Conservation (phyloP, 2,888 invertebrate species). For the Leptopilina syphax region DNA sequence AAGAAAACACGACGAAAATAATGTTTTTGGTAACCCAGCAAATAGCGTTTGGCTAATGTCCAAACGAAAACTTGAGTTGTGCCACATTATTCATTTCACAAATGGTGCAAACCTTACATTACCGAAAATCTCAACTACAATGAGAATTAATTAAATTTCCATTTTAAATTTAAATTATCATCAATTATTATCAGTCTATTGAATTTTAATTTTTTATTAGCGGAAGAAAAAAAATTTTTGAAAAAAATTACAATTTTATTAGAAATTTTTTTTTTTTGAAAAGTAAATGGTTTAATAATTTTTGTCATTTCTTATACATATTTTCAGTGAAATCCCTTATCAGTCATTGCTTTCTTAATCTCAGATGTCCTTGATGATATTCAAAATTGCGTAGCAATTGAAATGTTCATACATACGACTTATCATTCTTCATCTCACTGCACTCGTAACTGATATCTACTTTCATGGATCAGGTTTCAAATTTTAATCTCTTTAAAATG, state of each 20-base stretch:
- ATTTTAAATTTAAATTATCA: neutral
- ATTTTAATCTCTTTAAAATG: neutral
- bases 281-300: too few relatives aligned
- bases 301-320: neutral
- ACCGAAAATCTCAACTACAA: conserved; percentile 26
- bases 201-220: neutral
- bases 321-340: conserved; percentile 1
- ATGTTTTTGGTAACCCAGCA: conserved; percentile 38
- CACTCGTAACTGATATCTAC: conserved; percentile 22
- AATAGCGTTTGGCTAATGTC: conserved; percentile 40
- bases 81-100: conserved; percentile 37
- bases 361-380: conserved; percentile 31
- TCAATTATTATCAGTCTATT: too few relatives aligned
- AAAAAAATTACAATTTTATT: too few relatives aligned
- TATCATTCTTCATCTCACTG: conserved; percentile 16
- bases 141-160: conserved; percentile 18
- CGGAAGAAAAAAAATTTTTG: too few relatives aligned
- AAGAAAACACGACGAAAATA: conserved; percentile 38
- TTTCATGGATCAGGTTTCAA: neutral
- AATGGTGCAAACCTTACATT: conserved; percentile 34
- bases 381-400: conserved; percentile 20
- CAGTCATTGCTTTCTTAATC: conserved; percentile 36
- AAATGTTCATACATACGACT: neutral
- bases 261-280: too few relatives aligned
- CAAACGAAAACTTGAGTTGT: conserved; percentile 26